phyloP scores from a whole-genome alignment of 1,140 invertebrate species.

The Calliopsis andreniformis region DNA sequence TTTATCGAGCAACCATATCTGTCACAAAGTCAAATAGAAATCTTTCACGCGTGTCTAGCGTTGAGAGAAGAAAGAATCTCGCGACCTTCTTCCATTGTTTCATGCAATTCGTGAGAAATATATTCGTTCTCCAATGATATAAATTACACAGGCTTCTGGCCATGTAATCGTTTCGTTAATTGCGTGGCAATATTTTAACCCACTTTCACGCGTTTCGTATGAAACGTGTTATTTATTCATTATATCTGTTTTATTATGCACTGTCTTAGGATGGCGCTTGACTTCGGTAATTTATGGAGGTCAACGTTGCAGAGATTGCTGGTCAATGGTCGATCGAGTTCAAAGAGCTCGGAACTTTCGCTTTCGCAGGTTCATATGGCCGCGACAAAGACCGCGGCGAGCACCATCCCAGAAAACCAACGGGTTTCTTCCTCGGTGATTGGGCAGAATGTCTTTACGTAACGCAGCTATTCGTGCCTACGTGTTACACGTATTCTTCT shows the following conservation, averaged over 20 bases:
- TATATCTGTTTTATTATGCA: too few relatives aligned
- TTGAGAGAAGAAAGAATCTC: too few relatives aligned
- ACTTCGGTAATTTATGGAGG: background rate
- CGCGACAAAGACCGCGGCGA: slow-evolving; percentile 17
- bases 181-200: background rate
- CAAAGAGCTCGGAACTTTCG: background rate
- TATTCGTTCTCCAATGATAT: too few relatives aligned
- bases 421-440: slow-evolving; percentile 9
- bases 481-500: slow-evolving; percentile 18
- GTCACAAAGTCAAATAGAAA: too few relatives aligned
- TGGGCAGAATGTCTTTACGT: slow-evolving; percentile 18
- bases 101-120: too few relatives aligned
- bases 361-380: slow-evolving; percentile 1
- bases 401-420: background rate
- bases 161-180: slow-evolving; percentile 16
- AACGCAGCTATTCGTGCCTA: background rate
- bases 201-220: slow-evolving; percentile 6
- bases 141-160: background rate
- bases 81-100: too few relatives aligned
- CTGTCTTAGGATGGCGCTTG: background rate
- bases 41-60: background rate
- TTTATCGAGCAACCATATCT: too few relatives aligned
- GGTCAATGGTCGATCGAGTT: background rate
- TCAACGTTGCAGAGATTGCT: too few relatives aligned
- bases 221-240: background rate